phyloP scores from a whole-genome alignment of 2,797 vertebrate genomes.

The Percopsis omiscomaycus region DNA sequence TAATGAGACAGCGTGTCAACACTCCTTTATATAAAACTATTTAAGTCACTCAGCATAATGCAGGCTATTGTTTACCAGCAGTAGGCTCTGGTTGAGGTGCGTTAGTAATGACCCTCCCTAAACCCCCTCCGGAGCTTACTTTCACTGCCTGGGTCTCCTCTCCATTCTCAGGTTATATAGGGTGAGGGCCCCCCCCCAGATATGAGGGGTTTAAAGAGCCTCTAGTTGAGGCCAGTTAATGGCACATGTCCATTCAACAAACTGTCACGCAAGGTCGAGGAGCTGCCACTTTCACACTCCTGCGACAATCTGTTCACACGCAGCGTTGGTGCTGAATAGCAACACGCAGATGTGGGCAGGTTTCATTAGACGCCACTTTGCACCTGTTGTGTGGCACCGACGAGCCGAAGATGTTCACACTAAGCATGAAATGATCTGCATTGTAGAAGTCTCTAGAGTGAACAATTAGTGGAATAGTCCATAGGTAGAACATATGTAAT shows the following conservation, averaged over 20 bases:
- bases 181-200: constrained; percentile 69
- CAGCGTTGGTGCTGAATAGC: constrained; percentile 46
- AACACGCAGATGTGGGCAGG: constrained; percentile 58
- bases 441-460: too few relatives aligned
- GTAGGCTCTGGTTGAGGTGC: constrained; percentile 74
- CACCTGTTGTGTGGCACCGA: constrained; percentile 57
- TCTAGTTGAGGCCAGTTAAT: constrained; percentile 54
- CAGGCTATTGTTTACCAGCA: constrained; percentile 74
- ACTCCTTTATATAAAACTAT: background rate
- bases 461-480: too few relatives aligned
- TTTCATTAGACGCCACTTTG: constrained; percentile 39
- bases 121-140: constrained; percentile 2
- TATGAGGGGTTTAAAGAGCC: constrained; percentile 59
- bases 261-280: constrained; percentile 68
- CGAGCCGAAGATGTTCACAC: constrained; percentile 2
- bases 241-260: constrained; percentile 65
- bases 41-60: constrained; percentile 54
- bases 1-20: too few relatives aligned
- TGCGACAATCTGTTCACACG: constrained; percentile 65
- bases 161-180: constrained; percentile 61
- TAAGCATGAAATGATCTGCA: constrained; percentile 4
- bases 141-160: constrained; percentile 11
- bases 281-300: constrained; percentile 64
- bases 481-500: too few relatives aligned
- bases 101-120: constrained; percentile 67